A percentile compares a stretch with the other conserved stretches of the same genome.
phyloP scores from a whole-genome alignment of 2,888 invertebrate species.

The Agrenia bidenticulata region DNA sequence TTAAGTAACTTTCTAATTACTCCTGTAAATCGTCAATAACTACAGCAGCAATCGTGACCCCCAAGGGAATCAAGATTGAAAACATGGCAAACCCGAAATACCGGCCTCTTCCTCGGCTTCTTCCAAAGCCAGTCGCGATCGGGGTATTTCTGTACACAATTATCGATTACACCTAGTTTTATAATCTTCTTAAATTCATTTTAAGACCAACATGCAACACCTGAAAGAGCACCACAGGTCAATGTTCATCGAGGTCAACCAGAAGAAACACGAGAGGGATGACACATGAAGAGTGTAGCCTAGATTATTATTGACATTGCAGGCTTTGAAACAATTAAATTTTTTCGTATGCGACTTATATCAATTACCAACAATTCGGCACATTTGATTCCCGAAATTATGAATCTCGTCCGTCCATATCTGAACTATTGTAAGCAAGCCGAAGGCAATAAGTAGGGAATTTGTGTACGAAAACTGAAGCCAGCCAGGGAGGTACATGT shows the following conservation, averaged over 20 bases:
- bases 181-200: background rate
- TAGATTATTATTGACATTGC: slow-evolving; percentile 2
- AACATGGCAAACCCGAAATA: slow-evolving; percentile 34
- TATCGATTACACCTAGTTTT: background rate
- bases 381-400: slow-evolving; percentile 32
- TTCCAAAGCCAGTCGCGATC: slow-evolving; percentile 27
- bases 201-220: too few species aligned
- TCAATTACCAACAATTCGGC: slow-evolving; percentile 34
- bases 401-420: slow-evolving; percentile 36
- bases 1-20: background rate
- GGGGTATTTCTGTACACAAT: slow-evolving; percentile 28
- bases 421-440: slow-evolving; percentile 31
- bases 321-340: background rate
- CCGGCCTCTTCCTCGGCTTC: slow-evolving; percentile 33
- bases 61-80: slow-evolving; percentile 32
- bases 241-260: slow-evolving; percentile 44
- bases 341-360: too few species aligned
- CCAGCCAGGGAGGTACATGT: slow-evolving; percentile 42
- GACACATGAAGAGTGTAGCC: slow-evolving; percentile 38
- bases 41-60: slow-evolving; percentile 26
- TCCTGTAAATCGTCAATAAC: slow-evolving; percentile 23
- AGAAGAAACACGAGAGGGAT: slow-evolving; percentile 41
- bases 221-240: slow-evolving; percentile 39
- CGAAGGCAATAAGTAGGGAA: slow-evolving; percentile 35
- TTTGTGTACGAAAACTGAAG: slow-evolving; percentile 39